These are phyloP conservation scores for Cacatua alba DNA, from an alignment of 2,113 vertebrate species.

Conservation along the genomic window DNA sequence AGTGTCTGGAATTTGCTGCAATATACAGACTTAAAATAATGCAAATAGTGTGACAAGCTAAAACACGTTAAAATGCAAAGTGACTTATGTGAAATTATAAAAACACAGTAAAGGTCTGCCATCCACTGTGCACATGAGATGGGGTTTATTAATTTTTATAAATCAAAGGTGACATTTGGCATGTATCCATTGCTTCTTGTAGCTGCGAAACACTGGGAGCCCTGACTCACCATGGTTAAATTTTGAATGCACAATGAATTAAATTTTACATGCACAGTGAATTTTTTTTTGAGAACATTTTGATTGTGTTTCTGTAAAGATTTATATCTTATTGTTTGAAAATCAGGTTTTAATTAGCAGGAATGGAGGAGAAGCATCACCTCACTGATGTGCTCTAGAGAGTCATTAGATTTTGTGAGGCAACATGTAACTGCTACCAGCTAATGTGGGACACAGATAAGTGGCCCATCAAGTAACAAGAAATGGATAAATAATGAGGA, in stretches of 20 bases:
- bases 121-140: not conserved
- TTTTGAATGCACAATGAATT: not conserved
- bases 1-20: not conserved
- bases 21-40: not conserved
- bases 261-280: not conserved
- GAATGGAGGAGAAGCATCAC: not conserved
- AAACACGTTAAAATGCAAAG: not conserved
- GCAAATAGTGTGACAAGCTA: not conserved
- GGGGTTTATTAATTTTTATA: not conserved
- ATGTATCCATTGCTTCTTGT: not conserved
- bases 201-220: not conserved
- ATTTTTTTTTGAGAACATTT: not conserved
- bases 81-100: not conserved
- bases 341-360: not conserved
- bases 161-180: not conserved
- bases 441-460: not conserved
- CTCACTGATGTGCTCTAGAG: not conserved
- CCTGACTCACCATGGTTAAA: not conserved
- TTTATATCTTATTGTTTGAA: not conserved
- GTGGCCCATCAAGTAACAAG: not conserved
- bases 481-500: not conserved
- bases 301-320: not conserved
- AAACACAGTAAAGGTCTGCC: not conserved
- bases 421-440: no score
- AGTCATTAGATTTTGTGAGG: not conserved